Base-by-base conservation (phyloP, 37 sponge, comb jelly and placozoan genomes). In the Theonella swinhoei region DNA sequence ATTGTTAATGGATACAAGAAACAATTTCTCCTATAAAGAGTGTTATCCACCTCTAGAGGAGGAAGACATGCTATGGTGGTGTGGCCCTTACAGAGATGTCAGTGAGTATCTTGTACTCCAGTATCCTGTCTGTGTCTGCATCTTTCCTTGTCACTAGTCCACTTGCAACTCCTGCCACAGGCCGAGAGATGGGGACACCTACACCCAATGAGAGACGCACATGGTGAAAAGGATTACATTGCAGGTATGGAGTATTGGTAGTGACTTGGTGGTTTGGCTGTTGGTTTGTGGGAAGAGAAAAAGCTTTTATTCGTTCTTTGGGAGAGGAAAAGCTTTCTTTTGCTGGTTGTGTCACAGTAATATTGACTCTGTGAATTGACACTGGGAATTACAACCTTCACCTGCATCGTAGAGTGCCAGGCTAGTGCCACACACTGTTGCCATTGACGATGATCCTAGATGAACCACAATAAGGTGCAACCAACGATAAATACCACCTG, bases 401-500 rank as follows among this genome's bases (percentile, higher is more conserved):
- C 89, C 95, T 42, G 93, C 93, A 85, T 95, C 95, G 72, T 81
- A 83, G 59, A 95, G 68, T 38, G 95, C 95, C 37, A 95, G 82
- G 42, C 93, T 91, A 25, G 83, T 89, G 1, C 83, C 95, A 76
- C 95, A 95, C 33, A 91, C 83, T 29, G 93, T 80, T 20, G 95
- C 93, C 92, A 95, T 95, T 23, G 95, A 95, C 0, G 86, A 80
- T 14, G 95, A 95, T 3, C 95, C 95, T 91, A 60, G 24, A 39
- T 26, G 25, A 24, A 11, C 28, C 19, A 58, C 26, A 66, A 23
- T 7, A 66, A 77, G 22, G 64, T 9, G 79, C 26, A 33, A 72
- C 39, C 3, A 9, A 24, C 67, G 7, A 66, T 66, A 39, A 42
- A 0, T 29, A 8, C 5, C 3, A 32, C 34, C 28, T 8, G 22